Conservation (phyloP, 2,888 invertebrate genomes). For the Hirtodrosophila cameraria region DNA sequence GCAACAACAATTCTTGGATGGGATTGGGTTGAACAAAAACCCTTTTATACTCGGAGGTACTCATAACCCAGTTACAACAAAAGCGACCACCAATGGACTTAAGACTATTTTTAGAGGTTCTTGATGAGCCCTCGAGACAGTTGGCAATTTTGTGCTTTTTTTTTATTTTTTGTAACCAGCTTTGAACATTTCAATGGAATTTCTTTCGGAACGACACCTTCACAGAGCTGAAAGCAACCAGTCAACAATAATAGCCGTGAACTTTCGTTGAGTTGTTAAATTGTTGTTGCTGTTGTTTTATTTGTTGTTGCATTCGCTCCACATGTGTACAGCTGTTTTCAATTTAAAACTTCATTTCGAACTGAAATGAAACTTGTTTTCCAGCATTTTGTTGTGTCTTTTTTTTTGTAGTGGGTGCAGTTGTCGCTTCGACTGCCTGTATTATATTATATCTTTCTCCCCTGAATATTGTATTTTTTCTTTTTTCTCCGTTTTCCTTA, state of each 20-base stretch:
- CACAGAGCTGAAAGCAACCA: constrained; percentile 25
- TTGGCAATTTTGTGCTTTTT: constrained; percentile 38
- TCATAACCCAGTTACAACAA: constrained; percentile 55
- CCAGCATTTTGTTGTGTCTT: constrained; percentile 48
- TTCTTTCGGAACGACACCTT: constrained; percentile 54
- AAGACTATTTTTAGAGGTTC: constrained; percentile 40
- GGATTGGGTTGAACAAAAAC: background rate
- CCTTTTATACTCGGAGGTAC: constrained; percentile 29
- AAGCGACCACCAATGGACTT: constrained; percentile 18
- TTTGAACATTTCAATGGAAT: constrained; percentile 48
- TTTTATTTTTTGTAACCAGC: background rate
- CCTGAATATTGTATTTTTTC: constrained; percentile 13
- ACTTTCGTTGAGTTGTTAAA: constrained; percentile 58
- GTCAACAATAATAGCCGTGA: constrained; percentile 59
- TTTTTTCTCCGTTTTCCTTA: constrained; percentile 22
- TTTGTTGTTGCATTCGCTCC: constrained; percentile 41
- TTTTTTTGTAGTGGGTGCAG: constrained; percentile 61
- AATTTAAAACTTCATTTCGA: constrained; percentile 62
- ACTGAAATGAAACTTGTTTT: constrained; percentile 60
- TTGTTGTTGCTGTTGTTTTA: constrained; percentile 28
- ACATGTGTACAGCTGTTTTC: constrained; percentile 63
- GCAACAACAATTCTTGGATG: constrained; percentile 1
- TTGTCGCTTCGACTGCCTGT: constrained; percentile 32
- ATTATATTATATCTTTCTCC: constrained; percentile 30
- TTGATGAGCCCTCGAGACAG: constrained; percentile 20